Evolutionary conservation across 2,888 invertebrate genomes (phyloP), one percentile per base, ranked within the genome.

Genomic region (Plusia festucae): DNA sequence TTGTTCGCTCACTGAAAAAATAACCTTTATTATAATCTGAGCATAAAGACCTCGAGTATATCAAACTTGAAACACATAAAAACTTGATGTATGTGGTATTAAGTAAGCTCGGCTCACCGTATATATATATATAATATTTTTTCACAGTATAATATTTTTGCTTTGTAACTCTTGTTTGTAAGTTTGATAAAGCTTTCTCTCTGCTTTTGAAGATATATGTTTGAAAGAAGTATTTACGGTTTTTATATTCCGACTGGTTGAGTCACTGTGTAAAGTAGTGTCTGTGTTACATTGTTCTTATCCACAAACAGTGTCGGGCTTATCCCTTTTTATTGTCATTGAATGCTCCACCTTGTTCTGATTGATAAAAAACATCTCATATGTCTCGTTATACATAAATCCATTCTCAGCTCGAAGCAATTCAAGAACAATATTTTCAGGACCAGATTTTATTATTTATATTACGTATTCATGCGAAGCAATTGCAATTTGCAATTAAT

Each of bases 111-210:
- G 40, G 40, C 40, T n/a, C 40, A 40, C 40, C 40, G n/a, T 2
- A 40, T n/a, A n/a, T n/a, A n/a, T n/a, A n/a, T n/a, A n/a, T n/a
- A n/a, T n/a, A n/a, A n/a, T n/a, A n/a, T n/a, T n/a, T n/a, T n/a
- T n/a, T n/a, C n/a, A n/a, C n/a, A n/a, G n/a, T n/a, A n/a, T n/a
- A 40, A n/a, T 40, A 40, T 40, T 40, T n/a, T 40, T n/a, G n/a
- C 40, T 40, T 40, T n/a, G 40, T n/a, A 40, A 40, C n/a, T 40
- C 40, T 40, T 40, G 40, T 40, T 40, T 40, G n/a, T 40, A 40
- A n/a, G 40, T 40, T 40, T 40, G n/a, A 6, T 40, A 40, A 40
- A 40, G 40, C 40, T 40, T n/a, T n/a, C 6, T n/a, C 40, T 1
- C 5, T n/a, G 7, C 40, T 40, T n/a, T 6, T n/a, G 40, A n/a